phyloP scores from a whole-genome alignment of 2,888 invertebrate genomes.

The Epistrophella euchroma region DNA sequence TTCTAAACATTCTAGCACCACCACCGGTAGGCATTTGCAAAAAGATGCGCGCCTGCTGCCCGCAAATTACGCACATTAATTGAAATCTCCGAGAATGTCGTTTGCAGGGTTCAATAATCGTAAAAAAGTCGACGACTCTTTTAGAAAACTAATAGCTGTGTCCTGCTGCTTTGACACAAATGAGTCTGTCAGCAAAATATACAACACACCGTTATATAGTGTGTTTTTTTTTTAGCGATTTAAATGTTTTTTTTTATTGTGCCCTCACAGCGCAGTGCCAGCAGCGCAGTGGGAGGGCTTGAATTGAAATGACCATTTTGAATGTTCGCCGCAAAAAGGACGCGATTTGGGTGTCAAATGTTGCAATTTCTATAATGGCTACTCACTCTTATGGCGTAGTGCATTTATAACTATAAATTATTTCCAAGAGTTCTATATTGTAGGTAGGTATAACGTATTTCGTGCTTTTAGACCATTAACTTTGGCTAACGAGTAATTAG shows the following conservation, averaged over 20 bases:
- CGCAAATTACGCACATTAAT: slow-evolving; percentile 74
- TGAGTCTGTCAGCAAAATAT: slow-evolving; percentile 63
- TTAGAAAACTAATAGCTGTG: slow-evolving; percentile 43
- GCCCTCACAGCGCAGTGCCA: too few species aligned
- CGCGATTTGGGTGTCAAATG: slow-evolving; percentile 56
- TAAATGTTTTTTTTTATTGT: neutral
- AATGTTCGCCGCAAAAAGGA: slow-evolving; percentile 5
- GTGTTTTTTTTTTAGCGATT: slow-evolving; percentile 8
- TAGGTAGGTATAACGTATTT: neutral
- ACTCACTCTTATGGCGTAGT: neutral
- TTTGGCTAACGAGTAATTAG: slow-evolving; percentile 57
- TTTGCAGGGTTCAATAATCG: slow-evolving; percentile 71
- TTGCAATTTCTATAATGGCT: slow-evolving; percentile 43
- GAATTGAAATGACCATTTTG: slow-evolving; percentile 30
- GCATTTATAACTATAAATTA: slow-evolving; percentile 47
- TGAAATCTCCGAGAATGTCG: slow-evolving; percentile 70
- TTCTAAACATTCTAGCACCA: neutral
- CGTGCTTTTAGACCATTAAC: slow-evolving; percentile 63
- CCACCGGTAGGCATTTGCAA: neutral
- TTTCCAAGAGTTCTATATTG: slow-evolving; percentile 20
- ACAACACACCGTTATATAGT: neutral
- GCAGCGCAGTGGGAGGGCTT: neutral
- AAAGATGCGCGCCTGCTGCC: slow-evolving; percentile 37
- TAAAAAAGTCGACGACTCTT: slow-evolving; percentile 61
- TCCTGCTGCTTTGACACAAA: slow-evolving; percentile 65